phyloP scores from a whole-genome alignment of 92 coral and sea anemone species.

The Ricordea florida region DNA sequence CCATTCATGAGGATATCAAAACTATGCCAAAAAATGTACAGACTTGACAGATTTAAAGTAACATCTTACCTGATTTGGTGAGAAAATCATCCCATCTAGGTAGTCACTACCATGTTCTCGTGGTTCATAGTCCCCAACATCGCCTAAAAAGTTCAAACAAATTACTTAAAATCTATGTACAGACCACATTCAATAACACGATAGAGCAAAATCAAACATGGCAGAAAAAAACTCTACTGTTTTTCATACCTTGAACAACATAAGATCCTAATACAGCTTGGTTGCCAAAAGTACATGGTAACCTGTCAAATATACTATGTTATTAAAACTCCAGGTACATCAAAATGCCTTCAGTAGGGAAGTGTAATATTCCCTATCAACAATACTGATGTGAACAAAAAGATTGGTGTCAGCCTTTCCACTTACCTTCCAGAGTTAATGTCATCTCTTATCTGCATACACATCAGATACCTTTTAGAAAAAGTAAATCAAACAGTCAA shows the following conservation, averaged over 20 bases:
- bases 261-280: constrained; percentile 95
- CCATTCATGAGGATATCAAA: neutral
- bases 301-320: constrained; percentile 34
- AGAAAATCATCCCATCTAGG: constrained; percentile 93
- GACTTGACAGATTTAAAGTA: neutral
- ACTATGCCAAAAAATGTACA: neutral
- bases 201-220: neutral
- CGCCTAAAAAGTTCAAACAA: constrained; percentile 54
- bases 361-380: too few relatives aligned
- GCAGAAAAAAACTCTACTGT: neutral
- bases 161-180: neutral
- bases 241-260: constrained; percentile 79
- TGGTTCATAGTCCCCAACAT: constrained; percentile 93
- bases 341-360: too few relatives aligned
- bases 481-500: neutral
- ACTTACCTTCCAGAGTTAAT: constrained; percentile 93
- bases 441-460: constrained; percentile 95
- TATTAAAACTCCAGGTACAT: too few relatives aligned
- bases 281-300: constrained; percentile 92
- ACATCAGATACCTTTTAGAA: constrained; percentile 71
- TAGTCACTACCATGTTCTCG: constrained; percentile 83
- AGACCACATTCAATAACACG: neutral
- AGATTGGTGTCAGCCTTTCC: too few relatives aligned
- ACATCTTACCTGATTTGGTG: constrained; percentile 93
- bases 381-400: too few relatives aligned